Base-by-base conservation (phyloP, 1,140 invertebrate genomes). In the Micrasema longulum region DNA sequence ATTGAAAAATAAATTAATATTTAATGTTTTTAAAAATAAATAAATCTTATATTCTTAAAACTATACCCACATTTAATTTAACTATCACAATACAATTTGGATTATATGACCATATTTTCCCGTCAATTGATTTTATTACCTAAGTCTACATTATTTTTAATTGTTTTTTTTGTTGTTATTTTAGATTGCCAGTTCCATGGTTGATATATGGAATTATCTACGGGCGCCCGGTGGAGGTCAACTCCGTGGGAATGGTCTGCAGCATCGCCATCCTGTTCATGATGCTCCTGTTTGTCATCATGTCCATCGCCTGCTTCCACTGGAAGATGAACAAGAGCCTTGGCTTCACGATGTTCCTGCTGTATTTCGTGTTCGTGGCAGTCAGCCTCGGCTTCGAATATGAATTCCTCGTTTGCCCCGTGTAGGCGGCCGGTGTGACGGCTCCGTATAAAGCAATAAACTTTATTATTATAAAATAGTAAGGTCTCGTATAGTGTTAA, bases 281-380 rank as follows among this genome's bases (percentile, higher is more conserved):
- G 82, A 99, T 99, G 97, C 89, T 99, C 62, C 78, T 98, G 62
- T 96, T 98, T 83, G 95, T 99, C 76, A 96, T 99, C 78, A 80
- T 95, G 79, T 95, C 95, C 81, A 99, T 99, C 83, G 96, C 96
- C 78, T 91, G 91, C 82, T 98, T 96, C 87, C 92, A 92, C 81
- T 99, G 97, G 97, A 91, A 91, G 83, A 98, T 99, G 96, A 97
- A 97, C 88, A 96, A 91, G 83, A 88, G 93, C 48, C 90, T 99
- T 71, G 97, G 97, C 63, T 91, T 95, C 83, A 93, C 94, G 78
- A 99, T 99, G 97, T 97, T 99, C 87, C 82, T 98, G 73, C 89
- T 98, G 41, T 99, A 99, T 85, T 95, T 97, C 83, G 91, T 95
- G 76, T 99, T 99, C 87, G 93, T 99, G 76, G 91, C 94, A 41